Evolutionary conservation across 2,113 vertebrate species (phyloP), one percentile per base, ranked within the genome.

Genomic region (Istiophorus platypterus): DNA sequence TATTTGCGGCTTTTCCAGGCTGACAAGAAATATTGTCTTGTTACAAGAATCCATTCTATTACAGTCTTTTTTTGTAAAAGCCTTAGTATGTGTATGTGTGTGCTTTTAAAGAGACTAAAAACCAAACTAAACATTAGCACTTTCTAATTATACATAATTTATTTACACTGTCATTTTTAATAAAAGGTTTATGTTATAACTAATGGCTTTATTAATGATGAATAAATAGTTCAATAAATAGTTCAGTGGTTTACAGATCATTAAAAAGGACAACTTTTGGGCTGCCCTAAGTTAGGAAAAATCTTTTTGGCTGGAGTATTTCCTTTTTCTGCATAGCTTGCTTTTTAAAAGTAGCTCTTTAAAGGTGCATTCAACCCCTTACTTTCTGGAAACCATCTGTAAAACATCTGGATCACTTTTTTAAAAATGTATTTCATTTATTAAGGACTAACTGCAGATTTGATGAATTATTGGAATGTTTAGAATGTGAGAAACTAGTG

Each of bases 11-110:
- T 58, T 56, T 45, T 71, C 22, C 17, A 75, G 51, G 20, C 37
- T 57, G 75, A 85, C 24, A 15, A 72, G 47, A 56, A 49, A 7
- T 20, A 57, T 67, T 26, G 66, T 57, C 45, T 51, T 37, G 51
- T 66, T 47, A 68, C 59, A 75, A 71, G 11, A 82, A 76, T 66
- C 13, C 45, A 81, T 61, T 8, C 41, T 47, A 41, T 72, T 27
- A 52, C 12, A 31, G 22, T 1, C 4, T 71, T 22, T 78, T 39
- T 39, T 39, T 7, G 37, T 39, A 26, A 26, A 42, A 54, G 10
- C n/a, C 10, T 54, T 54, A 24, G 14, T 11, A 18, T 39, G n/a
- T 26, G 49, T 20, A 6, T 22, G 18, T 42, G 17, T 7, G 51
- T 65, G 18, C 18, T 20, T 9, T 41, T 13, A 26, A 29, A 75